Percentiles rank a stretch among this genome's conserved stretches.
phyloP scores from a whole-genome alignment of 2,113 vertebrate genomes.

The Vireo altiloquus region DNA sequence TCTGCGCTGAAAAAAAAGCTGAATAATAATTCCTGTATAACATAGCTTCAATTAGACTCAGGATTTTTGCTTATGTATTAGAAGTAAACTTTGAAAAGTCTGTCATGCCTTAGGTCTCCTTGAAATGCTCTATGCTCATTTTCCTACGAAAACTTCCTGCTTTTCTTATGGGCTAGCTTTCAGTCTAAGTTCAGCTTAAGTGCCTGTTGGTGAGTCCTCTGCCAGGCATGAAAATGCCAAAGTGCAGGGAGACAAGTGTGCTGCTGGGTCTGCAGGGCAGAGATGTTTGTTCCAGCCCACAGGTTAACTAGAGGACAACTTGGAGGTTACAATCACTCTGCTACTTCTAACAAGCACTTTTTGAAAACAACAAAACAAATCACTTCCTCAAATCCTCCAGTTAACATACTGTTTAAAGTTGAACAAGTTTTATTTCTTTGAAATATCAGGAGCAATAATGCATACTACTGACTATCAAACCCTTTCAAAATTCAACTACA shows the following conservation, averaged over 20 bases:
- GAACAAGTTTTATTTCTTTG: not conserved
- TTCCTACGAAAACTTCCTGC: not conserved
- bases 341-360: not conserved
- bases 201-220: not conserved
- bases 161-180: not conserved
- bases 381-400: not conserved
- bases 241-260: not conserved
- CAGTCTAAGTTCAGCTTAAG: not conserved
- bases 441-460: not conserved
- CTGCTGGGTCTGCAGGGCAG: not conserved
- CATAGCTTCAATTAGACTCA: not conserved
- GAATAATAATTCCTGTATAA: not conserved
- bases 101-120: not conserved
- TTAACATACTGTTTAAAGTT: not conserved
- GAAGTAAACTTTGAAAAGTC: not conserved
- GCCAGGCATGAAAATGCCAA: not conserved
- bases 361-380: not conserved
- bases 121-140: not conserved
- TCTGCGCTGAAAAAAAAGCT: not conserved
- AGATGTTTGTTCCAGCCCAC: not conserved
- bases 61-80: not conserved
- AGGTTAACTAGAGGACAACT: not conserved
- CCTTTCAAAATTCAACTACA: not conserved
- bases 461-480: not conserved
- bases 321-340: not conserved